Evolutionary conservation across 1,140 invertebrate species (phyloP), one percentile per base, ranked within the genome.

Genomic region (Drosophila micromelanica): DNA sequence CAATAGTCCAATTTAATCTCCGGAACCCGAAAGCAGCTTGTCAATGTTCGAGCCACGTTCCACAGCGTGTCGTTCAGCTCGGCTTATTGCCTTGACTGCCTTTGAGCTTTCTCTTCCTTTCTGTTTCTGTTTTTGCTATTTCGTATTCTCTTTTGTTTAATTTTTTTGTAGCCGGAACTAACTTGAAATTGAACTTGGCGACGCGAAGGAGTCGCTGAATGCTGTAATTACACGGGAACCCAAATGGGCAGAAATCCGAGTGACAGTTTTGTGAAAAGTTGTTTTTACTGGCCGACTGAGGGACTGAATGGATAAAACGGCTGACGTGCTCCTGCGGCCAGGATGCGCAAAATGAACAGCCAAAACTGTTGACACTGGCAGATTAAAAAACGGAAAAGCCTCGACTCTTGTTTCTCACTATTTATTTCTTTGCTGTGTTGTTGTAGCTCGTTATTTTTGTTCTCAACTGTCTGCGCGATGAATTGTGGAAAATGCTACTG

Each of bases 221-320:
- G 60, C 45, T 70, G 81, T 86, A 85, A 85, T 85, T 85, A 86
- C 80, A 85, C 64, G 73, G 63, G 64, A 82, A 80, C 86, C 86
- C 81, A 84, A 86, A 86, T 86, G 77, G 76, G 73, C 81, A 77
- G 61, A 80, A 84, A 76, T 86, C 81, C 82, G 49, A 61, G 77
- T 86, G 81, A 85, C 81, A 86, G 74, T 67, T 70, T 86, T 63
- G 30, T 74, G 68, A 76, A 80, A 86, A 86, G 80, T 80, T 84
- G 52, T 43, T 70, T 76, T 69, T 76, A 76, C 64, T 67, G 27
- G 15, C 49, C n/a, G 17, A 61, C 49, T 32, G 49, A 51, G 15
- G 32, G n/a, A 46, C 60, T 49, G 54, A 40, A 40, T 61, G 68
- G 45, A 13, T 37, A 40, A 15, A 15, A 49, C 32, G 37, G 27